These are phyloP conservation scores for Drosophila sordidula DNA, from an alignment of 2,888 invertebrate genomes.

Conservation along the genomic window DNA sequence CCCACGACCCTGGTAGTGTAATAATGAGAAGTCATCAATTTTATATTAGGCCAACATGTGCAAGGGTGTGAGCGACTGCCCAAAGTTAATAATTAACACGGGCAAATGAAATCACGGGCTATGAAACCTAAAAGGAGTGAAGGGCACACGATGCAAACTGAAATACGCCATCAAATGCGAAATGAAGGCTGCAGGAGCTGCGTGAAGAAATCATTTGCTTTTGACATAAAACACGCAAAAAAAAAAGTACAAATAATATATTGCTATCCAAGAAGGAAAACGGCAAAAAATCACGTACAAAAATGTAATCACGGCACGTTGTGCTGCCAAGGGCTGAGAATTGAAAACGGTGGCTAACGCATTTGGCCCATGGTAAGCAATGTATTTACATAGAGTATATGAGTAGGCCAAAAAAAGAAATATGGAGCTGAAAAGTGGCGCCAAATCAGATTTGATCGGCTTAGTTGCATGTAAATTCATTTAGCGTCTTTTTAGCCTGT, in stretches of 20 bases:
- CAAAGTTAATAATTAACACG: constrained; percentile 54
- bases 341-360: constrained; percentile 24
- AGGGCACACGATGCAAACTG: background rate
- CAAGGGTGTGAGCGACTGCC: constrained; percentile 54
- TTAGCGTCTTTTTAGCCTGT: constrained; percentile 60
- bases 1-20: background rate
- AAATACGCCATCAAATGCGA: constrained; percentile 26
- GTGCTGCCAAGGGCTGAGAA: constrained; percentile 3
- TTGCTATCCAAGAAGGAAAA: constrained; percentile 23
- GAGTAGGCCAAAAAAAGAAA: background rate
- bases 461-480: constrained; percentile 70
- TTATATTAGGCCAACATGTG: constrained; percentile 39
- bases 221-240: constrained; percentile 25
- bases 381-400: constrained; percentile 35
- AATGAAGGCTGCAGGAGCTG: constrained; percentile 37
- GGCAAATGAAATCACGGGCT: constrained; percentile 7
- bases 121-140: background rate
- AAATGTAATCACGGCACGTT: constrained; percentile 49
- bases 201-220: constrained; percentile 19
- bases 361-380: constrained; percentile 26
- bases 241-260: constrained; percentile 32
- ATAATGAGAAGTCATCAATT: constrained; percentile 63
- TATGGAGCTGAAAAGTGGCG: constrained; percentile 18
- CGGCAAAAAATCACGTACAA: constrained; percentile 59
- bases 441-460: constrained; percentile 71